phyloP scores from a whole-genome alignment of 2,888 invertebrate species.

The Andrena chrysosceles region DNA sequence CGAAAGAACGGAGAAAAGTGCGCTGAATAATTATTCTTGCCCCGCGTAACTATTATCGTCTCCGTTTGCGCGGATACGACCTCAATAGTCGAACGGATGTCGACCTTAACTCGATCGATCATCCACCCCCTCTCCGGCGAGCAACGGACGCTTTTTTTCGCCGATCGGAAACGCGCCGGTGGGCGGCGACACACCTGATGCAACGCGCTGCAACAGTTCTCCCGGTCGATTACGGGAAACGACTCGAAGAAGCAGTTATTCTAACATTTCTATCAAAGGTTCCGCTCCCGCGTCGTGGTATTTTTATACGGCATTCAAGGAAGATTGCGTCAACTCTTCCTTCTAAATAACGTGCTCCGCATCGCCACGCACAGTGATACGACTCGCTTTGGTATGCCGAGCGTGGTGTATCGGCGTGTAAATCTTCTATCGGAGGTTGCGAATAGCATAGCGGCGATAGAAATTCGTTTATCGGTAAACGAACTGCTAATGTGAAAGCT shows the following conservation, averaged over 20 bases:
- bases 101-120: conserved; percentile 48
- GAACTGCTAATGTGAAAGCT: background rate
- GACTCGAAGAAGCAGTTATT: background rate
- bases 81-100: conserved; percentile 59
- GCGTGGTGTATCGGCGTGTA: conserved; percentile 12
- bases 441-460: background rate
- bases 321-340: conserved; percentile 34
- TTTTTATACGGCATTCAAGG: background rate
- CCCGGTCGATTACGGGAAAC: background rate
- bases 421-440: conserved; percentile 17
- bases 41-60: conserved; percentile 55
- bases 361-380: conserved; percentile 17
- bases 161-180: conserved; percentile 57
- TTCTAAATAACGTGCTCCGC: conserved; percentile 7
- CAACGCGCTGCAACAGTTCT: conserved; percentile 3
- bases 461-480: background rate
- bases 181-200: conserved; percentile 34
- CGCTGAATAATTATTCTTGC: conserved; percentile 61
- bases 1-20: conserved; percentile 81
- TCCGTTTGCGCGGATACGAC: conserved; percentile 24
- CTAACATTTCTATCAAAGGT: background rate
- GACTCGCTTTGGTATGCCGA: conserved; percentile 24
- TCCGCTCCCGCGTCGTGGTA: background rate
- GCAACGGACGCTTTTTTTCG: conserved; percentile 7
- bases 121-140: background rate